Conservation (phyloP, 2,888 invertebrate species). For the Ophion slaviceki region DNA sequence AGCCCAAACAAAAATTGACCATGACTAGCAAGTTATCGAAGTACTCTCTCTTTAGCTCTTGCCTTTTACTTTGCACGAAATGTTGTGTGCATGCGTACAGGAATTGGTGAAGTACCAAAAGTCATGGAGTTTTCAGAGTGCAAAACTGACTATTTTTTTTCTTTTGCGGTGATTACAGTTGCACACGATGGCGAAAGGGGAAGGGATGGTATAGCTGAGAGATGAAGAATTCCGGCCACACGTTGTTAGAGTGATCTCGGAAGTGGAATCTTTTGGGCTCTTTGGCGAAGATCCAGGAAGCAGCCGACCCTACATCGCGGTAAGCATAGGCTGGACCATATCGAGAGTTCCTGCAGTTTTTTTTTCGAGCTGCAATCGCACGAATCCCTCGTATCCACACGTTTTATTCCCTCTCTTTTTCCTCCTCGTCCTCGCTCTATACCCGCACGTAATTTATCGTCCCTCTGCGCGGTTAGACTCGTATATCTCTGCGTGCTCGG, state of each 20-base stretch:
- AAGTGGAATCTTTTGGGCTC: conserved; percentile 15
- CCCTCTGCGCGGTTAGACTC: conserved; percentile 25
- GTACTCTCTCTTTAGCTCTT: too few species aligned
- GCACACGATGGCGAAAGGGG: not conserved
- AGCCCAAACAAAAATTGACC: too few species aligned
- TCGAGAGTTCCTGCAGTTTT: conserved; percentile 12
- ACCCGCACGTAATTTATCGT: conserved; percentile 46
- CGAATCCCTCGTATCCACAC: conserved; percentile 11
- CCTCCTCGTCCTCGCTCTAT: conserved; percentile 18
- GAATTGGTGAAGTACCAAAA: not conserved
- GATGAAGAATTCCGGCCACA: conserved; percentile 40
- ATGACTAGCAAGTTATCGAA: too few species aligned
- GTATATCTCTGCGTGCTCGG: conserved; percentile 25
- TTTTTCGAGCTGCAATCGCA: conserved; percentile 16
- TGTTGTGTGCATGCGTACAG: too few species aligned
- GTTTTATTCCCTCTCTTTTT: conserved; percentile 20
- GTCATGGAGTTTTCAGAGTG: not conserved
- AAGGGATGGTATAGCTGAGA: not conserved
- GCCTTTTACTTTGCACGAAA: too few species aligned
- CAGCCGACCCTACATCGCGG: conserved; percentile 4
- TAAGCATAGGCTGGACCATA: conserved; percentile 7
- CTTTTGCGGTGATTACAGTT: too few species aligned
- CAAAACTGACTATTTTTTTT: not conserved
- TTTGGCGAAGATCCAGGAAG: conserved; percentile 34
- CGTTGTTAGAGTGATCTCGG: conserved; percentile 17